Evolutionary conservation across 2,113 vertebrate species (phyloP).

Genomic region (Halcyon senegalensis): DNA sequence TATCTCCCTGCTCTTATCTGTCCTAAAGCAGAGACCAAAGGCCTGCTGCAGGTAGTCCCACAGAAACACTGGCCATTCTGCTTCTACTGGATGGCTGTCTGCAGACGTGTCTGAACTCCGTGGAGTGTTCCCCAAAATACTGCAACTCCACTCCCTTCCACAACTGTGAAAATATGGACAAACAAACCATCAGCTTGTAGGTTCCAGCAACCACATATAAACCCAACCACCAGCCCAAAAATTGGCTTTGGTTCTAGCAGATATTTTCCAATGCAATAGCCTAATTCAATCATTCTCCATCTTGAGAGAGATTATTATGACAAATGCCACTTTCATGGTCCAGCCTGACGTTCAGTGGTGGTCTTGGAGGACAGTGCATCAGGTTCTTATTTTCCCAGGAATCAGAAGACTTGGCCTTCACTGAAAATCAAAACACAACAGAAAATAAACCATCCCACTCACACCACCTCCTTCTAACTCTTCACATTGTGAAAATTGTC

Average conservation of each 20-base stretch:
- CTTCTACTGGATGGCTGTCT: neutral
- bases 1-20: neutral
- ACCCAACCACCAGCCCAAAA: neutral
- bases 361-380: neutral
- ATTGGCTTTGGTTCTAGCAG: neutral
- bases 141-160: neutral
- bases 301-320: neutral
- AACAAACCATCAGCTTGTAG: neutral
- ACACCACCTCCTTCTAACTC: neutral
- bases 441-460: neutral
- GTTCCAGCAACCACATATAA: neutral
- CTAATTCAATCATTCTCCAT: neutral
- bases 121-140: neutral
- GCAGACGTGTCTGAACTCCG: neutral
- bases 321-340: neutral
- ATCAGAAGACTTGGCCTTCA: neutral
- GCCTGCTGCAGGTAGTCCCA: neutral
- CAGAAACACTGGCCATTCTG: rapidly evolving
- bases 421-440: neutral
- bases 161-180: neutral
- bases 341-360: neutral
- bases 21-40: neutral
- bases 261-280: neutral
- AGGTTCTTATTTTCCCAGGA: neutral
- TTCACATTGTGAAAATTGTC: constrained; percentile 7